These are phyloP conservation scores for Melipona quadrifasciata DNA, from an alignment of 1,140 invertebrate genomes.

Conservation along the genomic window DNA sequence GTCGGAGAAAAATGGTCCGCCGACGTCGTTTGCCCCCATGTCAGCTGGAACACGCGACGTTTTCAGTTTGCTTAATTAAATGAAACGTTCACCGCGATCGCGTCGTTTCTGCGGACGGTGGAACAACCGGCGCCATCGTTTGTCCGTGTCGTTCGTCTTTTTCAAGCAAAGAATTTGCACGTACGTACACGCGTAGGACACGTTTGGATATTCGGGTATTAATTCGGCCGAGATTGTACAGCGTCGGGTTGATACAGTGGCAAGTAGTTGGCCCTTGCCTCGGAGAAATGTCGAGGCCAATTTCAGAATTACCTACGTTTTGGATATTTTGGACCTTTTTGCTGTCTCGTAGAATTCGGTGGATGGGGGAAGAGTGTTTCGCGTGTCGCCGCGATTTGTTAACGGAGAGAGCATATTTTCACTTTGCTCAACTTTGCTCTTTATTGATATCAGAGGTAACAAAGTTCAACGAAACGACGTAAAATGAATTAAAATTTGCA, in stretches of 20 bases:
- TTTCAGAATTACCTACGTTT: neutral
- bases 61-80: constrained; percentile 39
- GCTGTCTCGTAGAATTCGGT: neutral
- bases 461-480: too few relatives aligned
- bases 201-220: neutral
- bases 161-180: neutral
- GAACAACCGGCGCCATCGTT: constrained; percentile 5
- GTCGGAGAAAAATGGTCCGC: neutral
- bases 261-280: neutral
- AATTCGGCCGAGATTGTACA: neutral
- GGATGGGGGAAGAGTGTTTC: neutral
- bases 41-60: neutral
- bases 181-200: neutral
- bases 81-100: constrained; percentile 26
- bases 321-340: neutral
- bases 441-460: too few relatives aligned
- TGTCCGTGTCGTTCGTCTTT: neutral
- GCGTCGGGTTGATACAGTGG: neutral
- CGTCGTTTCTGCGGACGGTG: neutral
- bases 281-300: neutral
- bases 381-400: neutral
- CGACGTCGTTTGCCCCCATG: neutral
- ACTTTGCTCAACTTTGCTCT: too few relatives aligned
- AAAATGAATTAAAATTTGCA: too few relatives aligned
- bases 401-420: neutral